Base-by-base conservation (phyloP, 2,888 invertebrate species). In the Zygogramma bicolorata region DNA sequence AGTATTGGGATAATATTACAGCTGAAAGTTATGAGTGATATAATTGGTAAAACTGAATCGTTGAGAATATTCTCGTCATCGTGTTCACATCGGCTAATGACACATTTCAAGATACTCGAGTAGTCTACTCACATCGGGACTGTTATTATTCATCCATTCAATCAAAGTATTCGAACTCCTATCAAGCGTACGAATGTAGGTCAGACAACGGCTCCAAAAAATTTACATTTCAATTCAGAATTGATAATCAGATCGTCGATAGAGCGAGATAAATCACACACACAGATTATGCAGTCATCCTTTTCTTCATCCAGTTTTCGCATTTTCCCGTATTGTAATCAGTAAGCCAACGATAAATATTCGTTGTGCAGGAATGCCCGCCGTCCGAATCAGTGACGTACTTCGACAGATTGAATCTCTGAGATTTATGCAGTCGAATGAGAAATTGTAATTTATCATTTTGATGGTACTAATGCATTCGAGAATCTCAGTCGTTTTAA, bases 241-340 rank as follows among this genome's bases (percentile, higher is more conserved):
- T 65, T 68, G 67, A 71, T 71, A 68, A 71, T 71, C 68, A 68
- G 67, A 71, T 71, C 40, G 38, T 40, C 74, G 61, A 71, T 71
- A 38, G 58, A 42, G 58, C 22, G 34, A 42, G 34, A 70, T 72
- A 75, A 75, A 75, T 75, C 71, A 71, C 65, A 67, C 62, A 60
- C 68, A 69, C 63, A 71, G 66, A 74, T 71, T 71, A 71, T 68
- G 60, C 60, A 74, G 63, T 63, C 71, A 22, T 74, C 42, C 70
- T 57, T 71, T 71, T 68, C 71, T 65, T 75, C 65, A 71, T 72
- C 59, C 65, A 68, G 75, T 62, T 68, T 67, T 70, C 65, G 58
- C 46, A 69, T 67, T 71, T 63, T 66, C 69, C 68, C 61, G 68
- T 69, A 67, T 63, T 60, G 46, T 66, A 73, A 75, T 75, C 72